Evolutionary conservation across 37 sponge, comb jelly and placozoan species (phyloP).

Genomic region (Chondrilla cf. caribensis): DNA sequence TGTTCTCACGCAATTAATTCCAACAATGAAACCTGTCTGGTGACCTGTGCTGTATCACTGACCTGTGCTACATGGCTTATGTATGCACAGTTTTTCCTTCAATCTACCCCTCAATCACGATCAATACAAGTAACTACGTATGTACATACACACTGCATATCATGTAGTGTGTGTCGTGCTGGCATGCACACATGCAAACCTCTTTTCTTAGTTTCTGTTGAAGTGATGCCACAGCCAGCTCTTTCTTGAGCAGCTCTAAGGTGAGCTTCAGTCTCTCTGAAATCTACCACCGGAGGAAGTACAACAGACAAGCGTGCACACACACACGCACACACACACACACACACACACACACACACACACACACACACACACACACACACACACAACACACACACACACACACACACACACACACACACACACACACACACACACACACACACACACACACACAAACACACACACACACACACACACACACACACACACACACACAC

Average conservation of each 20-base stretch:
- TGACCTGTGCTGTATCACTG: too few species aligned
- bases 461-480: not conserved
- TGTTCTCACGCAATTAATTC: too few species aligned
- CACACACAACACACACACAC: not conserved
- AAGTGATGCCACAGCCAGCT: slow-evolving; percentile 82
- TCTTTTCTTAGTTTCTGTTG: slow-evolving; percentile 89
- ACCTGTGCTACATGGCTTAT: too few species aligned
- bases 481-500: not conserved
- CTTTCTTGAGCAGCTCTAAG: slow-evolving; percentile 90
- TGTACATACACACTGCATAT: too few species aligned
- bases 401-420: too few species aligned
- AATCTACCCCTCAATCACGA: too few species aligned
- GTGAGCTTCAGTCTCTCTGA: slow-evolving; percentile 77
- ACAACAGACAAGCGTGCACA: not conserved
- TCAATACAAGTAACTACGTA: too few species aligned
- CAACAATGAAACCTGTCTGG: too few species aligned
- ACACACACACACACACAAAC: too few species aligned
- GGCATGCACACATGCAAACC: slow-evolving; percentile 25
- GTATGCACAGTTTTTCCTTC: too few species aligned
- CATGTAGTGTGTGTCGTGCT: too few species aligned
- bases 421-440: slow-evolving; percentile 43
- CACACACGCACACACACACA: not conserved
- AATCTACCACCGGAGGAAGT: slow-evolving; percentile 15
- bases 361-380: not conserved
- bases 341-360: too few species aligned